Percentiles rank a stretch among this genome's conserved stretches.
These are phyloP conservation scores for Momotus momota DNA, from an alignment of 2,797 vertebrate genomes.

Conservation along the genomic window DNA sequence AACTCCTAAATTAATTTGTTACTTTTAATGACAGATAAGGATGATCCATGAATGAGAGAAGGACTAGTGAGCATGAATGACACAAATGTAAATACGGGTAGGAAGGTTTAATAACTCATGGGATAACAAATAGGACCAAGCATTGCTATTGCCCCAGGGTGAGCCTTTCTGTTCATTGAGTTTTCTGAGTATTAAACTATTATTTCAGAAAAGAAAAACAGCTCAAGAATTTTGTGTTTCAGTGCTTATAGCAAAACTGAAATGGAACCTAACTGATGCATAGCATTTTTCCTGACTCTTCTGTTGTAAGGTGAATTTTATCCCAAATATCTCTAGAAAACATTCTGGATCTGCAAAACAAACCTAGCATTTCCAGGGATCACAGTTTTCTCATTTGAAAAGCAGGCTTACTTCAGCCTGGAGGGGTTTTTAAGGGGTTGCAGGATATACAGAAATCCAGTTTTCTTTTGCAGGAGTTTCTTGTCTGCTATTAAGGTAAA, in stretches of 20 bases:
- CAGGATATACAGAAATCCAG: background rate
- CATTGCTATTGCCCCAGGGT: background rate
- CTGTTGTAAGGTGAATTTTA: background rate
- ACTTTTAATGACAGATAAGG: background rate
- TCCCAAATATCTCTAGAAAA: background rate
- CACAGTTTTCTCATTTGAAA: background rate
- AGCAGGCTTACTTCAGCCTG: background rate
- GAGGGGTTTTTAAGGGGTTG: background rate
- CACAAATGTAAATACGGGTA: background rate
- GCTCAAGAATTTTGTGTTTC: background rate
- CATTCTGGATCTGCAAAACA: background rate
- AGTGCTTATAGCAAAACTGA: background rate
- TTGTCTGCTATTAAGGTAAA: constrained; percentile 16
- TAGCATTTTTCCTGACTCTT: background rate
- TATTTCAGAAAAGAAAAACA: background rate
- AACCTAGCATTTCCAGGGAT: background rate
- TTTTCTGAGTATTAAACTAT: background rate
- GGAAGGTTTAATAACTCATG: background rate
- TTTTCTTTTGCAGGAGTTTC: constrained; percentile 15
- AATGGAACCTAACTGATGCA: background rate
- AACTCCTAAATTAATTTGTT: background rate
- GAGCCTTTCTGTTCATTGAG: background rate
- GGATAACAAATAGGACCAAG: background rate
- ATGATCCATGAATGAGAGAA: background rate
- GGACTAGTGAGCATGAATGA: background rate